phyloP scores from a whole-genome alignment of 1,140 invertebrate genomes.

The Saccostrea echinata region DNA sequence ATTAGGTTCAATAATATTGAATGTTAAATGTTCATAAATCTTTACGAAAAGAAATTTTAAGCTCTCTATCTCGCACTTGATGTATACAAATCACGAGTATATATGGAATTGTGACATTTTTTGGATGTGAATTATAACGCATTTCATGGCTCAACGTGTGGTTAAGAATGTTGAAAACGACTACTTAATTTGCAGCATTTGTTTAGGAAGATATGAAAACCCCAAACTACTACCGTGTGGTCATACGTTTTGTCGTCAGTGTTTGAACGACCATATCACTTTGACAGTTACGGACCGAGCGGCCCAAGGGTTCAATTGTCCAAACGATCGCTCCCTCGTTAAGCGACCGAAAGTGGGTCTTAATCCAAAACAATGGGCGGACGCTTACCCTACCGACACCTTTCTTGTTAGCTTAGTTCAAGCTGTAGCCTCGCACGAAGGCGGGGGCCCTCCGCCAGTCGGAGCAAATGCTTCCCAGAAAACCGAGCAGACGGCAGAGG shows the following conservation, averaged over 20 bases:
- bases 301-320: conserved; percentile 50
- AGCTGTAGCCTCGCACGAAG: conserved; percentile 59
- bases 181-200: conserved; percentile 92
- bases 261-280: conserved; percentile 83
- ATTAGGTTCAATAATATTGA: conserved; percentile 5
- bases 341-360: conserved; percentile 51
- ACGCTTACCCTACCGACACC: conserved; percentile 56
- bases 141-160: conserved; percentile 60
- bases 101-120: not conserved
- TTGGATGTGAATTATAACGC: not conserved
- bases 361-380: conserved; percentile 57
- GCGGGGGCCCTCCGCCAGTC: not conserved
- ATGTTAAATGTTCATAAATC: not conserved
- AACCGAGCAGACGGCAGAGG: not conserved
- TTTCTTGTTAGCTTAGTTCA: conserved; percentile 58
- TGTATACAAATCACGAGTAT: not conserved
- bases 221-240: conserved; percentile 95
- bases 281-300: conserved; percentile 55
- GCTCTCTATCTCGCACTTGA: not conserved
- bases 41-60: not conserved
- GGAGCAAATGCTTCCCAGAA: not conserved
- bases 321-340: conserved; percentile 57
- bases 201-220: conserved; percentile 87
- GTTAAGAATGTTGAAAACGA: conserved; percentile 71
- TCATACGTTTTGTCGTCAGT: conserved; percentile 92